Percentiles rank a stretch among this genome's conserved stretches.
Conservation (phyloP, 2,888 invertebrate genomes). For the Andrena chrysosceles region DNA sequence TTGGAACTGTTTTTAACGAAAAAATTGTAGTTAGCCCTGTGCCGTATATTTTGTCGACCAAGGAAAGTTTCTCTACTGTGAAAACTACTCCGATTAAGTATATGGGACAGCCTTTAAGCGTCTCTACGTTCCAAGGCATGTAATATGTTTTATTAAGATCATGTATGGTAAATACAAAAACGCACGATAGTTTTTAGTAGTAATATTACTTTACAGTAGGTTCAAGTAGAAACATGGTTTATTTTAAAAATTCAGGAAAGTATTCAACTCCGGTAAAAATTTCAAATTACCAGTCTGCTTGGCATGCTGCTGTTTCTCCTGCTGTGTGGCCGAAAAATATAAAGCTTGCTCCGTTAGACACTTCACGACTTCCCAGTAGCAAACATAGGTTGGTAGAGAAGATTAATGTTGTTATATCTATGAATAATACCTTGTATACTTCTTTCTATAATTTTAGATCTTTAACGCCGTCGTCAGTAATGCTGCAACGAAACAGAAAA, state of each 20-base stretch:
- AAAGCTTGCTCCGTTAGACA: constrained; percentile 81
- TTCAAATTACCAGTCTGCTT: constrained; percentile 78
- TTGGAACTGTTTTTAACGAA: constrained; percentile 82
- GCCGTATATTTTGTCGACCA: constrained; percentile 79
- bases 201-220: constrained; percentile 44
- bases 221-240: constrained; percentile 55
- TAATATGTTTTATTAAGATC: constrained; percentile 6
- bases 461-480: constrained; percentile 67
- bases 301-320: constrained; percentile 79
- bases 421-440: constrained; percentile 5
- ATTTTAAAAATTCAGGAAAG: constrained; percentile 69
- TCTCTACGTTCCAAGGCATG: constrained; percentile 75
- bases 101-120: constrained; percentile 74
- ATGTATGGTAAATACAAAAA: constrained; percentile 2
- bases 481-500: constrained; percentile 72
- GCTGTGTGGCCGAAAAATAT: constrained; percentile 81
- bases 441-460: constrained; percentile 60
- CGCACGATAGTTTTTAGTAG: constrained; percentile 13
- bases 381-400: constrained; percentile 76
- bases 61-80: constrained; percentile 82
- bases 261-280: constrained; percentile 71
- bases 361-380: constrained; percentile 78
- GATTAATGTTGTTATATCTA: not conserved
- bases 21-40: constrained; percentile 82
- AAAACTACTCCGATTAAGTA: constrained; percentile 80